Base-by-base conservation (phyloP, 2,797 vertebrate genomes). In the Percopsis omiscomaycus region DNA sequence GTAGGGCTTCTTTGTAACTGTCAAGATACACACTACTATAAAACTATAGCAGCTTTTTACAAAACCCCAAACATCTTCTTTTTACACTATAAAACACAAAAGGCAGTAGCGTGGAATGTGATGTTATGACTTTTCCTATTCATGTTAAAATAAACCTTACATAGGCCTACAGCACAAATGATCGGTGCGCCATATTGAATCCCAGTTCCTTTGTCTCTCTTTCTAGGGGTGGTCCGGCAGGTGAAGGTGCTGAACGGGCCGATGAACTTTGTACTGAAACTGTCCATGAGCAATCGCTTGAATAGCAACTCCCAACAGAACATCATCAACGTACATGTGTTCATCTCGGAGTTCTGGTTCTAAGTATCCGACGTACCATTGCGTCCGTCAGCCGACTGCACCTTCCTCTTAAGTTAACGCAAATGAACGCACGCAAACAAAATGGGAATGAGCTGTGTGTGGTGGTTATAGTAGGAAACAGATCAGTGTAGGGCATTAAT, bases 301-400 rank as follows among this genome's bases (percentile, higher is more conserved):
- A 86, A 95, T 2, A 93, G 96, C 3, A 92, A 96, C 60, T 93
- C 95, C 4, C 92, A 96, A 73, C 94, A 95, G 56, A 98, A 97
- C 59, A 85, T 97, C 9, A 92, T 99, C 92, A 94, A 96, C 0
- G 94, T 98, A 37, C 94, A 97, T 77, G 90, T 98, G 84, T 96
- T 95, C 2, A 93, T 99, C 62, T 97, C 97, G 0, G 95, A 98
- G 88, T 98, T 95, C 81, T 98, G 97, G 97, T 99, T 99, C 90
- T 98, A 87, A 92, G 63, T 1, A 63, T 48, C 51, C 69, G 55
- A 60, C 56, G 49, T 69, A 60, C 60, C 58, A 62, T 37, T 56
- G 69, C 68, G 64, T 67, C 62, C 51, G 29, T 32, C 66, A 62
- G 75, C 62, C 71, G 77, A 14, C 16, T n/a, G 30, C 32, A 32